A percentile compares a stretch with the other conserved stretches of the same genome.
These are phyloP conservation scores for Pomacea canaliculata DNA, from an alignment of 2,888 invertebrate species.

Conservation along the genomic window DNA sequence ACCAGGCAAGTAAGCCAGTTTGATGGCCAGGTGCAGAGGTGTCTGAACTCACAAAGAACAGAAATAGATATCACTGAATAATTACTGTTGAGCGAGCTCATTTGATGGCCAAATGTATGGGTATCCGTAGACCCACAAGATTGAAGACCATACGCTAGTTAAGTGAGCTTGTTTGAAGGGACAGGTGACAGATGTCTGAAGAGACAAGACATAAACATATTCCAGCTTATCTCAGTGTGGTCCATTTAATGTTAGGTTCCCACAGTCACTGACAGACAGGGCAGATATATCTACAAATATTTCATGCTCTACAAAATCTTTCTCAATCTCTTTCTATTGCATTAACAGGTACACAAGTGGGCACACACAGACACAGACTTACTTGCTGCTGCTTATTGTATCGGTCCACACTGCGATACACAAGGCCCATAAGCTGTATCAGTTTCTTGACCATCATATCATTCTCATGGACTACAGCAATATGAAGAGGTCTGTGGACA, in stretches of 20 bases:
- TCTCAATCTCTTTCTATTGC: too few relatives aligned
- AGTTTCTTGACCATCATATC: slow-evolving; percentile 56
- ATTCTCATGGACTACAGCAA: slow-evolving; percentile 61
- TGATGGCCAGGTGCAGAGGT: slow-evolving; percentile 56
- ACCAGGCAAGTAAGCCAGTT: slow-evolving; percentile 47
- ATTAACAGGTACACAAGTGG: too few relatives aligned
- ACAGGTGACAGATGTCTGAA: too few relatives aligned
- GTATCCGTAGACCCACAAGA: neutral
- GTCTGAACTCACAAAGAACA: slow-evolving; percentile 39
- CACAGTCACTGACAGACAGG: too few relatives aligned
- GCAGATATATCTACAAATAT: too few relatives aligned
- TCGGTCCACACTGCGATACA: slow-evolving; percentile 55
- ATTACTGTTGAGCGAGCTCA: neutral
- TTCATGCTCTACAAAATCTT: too few relatives aligned
- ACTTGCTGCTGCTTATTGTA: slow-evolving; percentile 61
- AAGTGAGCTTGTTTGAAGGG: too few relatives aligned
- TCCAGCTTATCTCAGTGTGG: too few relatives aligned
- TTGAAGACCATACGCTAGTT: neutral
- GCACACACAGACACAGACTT: too few relatives aligned
- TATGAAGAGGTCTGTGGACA: slow-evolving; percentile 56
- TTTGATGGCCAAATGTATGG: too few relatives aligned
- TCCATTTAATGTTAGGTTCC: too few relatives aligned
- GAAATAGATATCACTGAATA: neutral
- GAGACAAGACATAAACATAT: too few relatives aligned
- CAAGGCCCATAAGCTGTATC: slow-evolving; percentile 57